Percentiles rank a stretch among this genome's conserved stretches.
phyloP scores from a whole-genome alignment of 2,113 vertebrate species.

The Sialia sialis region DNA sequence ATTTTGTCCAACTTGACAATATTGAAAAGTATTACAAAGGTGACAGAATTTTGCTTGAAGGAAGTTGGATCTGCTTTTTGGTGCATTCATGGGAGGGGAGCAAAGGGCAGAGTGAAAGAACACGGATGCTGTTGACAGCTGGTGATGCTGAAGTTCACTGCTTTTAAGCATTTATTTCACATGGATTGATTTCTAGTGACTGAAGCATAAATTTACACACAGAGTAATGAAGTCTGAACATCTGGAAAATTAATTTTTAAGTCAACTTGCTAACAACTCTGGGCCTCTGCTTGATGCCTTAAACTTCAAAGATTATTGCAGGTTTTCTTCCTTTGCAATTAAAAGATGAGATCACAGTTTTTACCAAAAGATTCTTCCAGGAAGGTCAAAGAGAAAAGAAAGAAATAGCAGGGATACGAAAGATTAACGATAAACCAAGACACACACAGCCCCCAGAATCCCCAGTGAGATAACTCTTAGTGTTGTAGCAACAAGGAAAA shows the following conservation, averaged over 20 bases:
- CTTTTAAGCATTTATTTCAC: neutral
- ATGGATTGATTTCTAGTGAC: neutral
- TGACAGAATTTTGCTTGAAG: neutral
- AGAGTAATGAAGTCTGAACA: neutral
- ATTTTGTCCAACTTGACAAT: neutral
- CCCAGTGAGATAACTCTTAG: neutral
- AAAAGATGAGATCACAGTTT: neutral
- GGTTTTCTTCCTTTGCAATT: neutral
- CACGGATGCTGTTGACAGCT: neutral
- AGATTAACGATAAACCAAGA: neutral
- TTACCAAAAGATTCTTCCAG: neutral
- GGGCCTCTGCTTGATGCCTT: neutral
- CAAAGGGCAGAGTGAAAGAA: neutral
- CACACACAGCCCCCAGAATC: neutral
- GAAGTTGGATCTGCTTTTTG: neutral
- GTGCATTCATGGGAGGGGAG: neutral
- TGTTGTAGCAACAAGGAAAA: neutral
- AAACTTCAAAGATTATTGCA: neutral
- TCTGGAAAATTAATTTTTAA: neutral
- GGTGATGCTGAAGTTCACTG: neutral
- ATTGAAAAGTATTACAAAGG: neutral
- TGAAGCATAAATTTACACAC: neutral
- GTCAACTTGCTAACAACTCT: neutral
- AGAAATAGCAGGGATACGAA: neutral
- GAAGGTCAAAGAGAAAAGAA: neutral